Conservation (phyloP, 2,888 invertebrate genomes). For the Chrysomela aeneicollis region DNA sequence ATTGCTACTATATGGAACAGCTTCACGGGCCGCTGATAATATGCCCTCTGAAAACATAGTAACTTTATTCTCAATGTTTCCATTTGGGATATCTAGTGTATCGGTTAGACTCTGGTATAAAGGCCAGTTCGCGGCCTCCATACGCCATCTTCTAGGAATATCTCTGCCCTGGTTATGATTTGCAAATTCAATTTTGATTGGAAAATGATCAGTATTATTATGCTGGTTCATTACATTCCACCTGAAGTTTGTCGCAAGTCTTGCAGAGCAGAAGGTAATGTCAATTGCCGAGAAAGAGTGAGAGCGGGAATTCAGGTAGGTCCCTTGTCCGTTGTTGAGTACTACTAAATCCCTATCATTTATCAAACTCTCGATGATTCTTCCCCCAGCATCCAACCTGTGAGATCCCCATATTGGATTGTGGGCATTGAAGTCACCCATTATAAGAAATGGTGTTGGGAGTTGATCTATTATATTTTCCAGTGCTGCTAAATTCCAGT, state of each 20-base stretch:
- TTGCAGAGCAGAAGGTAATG: constrained; percentile 13
- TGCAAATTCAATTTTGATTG: background rate
- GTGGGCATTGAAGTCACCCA: constrained; percentile 18
- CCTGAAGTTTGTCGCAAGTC: constrained; percentile 14
- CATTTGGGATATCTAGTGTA: constrained; percentile 6
- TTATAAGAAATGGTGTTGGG: constrained; percentile 3
- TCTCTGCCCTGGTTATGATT: background rate
- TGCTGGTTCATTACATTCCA: constrained; percentile 11
- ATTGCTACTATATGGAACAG: background rate
- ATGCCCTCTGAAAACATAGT: background rate
- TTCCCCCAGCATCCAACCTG: constrained; percentile 3
- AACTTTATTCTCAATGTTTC: background rate
- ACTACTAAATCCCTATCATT: constrained; percentile 4
- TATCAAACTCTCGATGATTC: constrained; percentile 12
- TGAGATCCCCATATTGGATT: constrained; percentile 14
- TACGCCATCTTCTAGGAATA: constrained; percentile 5
- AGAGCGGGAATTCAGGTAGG: constrained; percentile 12
- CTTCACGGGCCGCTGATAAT: constrained; percentile 2
- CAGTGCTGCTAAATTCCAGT: constrained; percentile 12
- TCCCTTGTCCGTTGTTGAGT: constrained; percentile 10
- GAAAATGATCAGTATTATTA: constrained; percentile 10
- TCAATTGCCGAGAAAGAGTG: constrained; percentile 12
- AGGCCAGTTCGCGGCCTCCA: background rate
- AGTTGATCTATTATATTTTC: constrained; percentile 11
- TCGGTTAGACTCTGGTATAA: background rate